Percentiles rank a stretch among this genome's conserved stretches.
Conservation (phyloP, 2,888 invertebrate genomes). For the Frankliniella fusca region DNA sequence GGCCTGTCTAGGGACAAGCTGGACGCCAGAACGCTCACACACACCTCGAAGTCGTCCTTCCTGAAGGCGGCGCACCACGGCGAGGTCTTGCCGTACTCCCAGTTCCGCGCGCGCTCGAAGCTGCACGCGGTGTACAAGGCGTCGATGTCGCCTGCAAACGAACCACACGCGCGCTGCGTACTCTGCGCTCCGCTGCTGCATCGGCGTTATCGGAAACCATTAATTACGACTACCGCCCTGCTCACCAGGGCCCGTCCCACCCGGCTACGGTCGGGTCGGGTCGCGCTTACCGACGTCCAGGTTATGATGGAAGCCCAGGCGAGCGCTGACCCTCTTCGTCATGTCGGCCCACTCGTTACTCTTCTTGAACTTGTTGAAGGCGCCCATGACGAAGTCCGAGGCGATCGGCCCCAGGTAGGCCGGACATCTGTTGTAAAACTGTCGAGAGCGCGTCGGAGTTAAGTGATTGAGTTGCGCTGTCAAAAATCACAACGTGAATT, state of each 20-base stretch:
- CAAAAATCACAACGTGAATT: too few species aligned
- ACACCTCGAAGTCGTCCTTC: not conserved
- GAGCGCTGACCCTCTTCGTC: constrained; percentile 38
- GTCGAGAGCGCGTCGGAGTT: not conserved
- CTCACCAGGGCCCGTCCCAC: not conserved
- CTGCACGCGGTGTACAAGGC: constrained; percentile 43
- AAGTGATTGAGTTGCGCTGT: not conserved
- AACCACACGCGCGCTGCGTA: not conserved
- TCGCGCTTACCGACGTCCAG: constrained; percentile 38
- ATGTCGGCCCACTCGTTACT: constrained; percentile 37
- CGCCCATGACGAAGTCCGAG: constrained; percentile 38
- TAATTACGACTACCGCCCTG: not conserved
- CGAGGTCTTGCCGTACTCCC: constrained; percentile 38
- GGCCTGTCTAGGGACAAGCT: too few species aligned
- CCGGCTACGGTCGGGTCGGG: not conserved
- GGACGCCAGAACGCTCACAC: too few species aligned
- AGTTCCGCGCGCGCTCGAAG: constrained; percentile 41
- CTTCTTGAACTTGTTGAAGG: constrained; percentile 38
- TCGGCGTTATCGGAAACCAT: not conserved
- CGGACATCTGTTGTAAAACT: constrained; percentile 41
- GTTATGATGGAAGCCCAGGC: constrained; percentile 40
- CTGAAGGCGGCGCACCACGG: constrained; percentile 43
- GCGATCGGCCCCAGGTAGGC: constrained; percentile 40
- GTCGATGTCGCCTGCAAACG: constrained; percentile 39
- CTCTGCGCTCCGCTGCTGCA: not conserved